Base-by-base conservation (phyloP, 2,113 vertebrate genomes). In the Leucosticte australis region DNA sequence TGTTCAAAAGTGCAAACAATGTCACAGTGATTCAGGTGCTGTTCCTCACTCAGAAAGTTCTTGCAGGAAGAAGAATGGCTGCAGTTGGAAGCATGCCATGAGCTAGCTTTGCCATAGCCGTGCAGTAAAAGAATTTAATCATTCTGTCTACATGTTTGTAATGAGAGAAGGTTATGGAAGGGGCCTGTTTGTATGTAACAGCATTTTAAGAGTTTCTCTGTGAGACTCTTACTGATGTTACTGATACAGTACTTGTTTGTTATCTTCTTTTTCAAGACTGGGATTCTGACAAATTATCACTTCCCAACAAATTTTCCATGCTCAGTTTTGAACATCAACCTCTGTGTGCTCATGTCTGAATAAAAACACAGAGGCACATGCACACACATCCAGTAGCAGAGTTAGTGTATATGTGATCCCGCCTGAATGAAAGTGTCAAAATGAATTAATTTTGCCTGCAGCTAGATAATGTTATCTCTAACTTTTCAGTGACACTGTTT, bases 391-490 rank as follows among this genome's bases (percentile, higher is more conserved):
- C 26, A 85, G 82, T 53, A 92, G 70, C 57, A 77, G 46, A 89
- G 53, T 35, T 44, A 94, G 49, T 10, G 75, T 67, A 42, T 62
- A 56, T 44, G 59, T 44, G 22, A 77, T 92, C 93, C 76, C 76
- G 81, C 46, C 24, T 81, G 83, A 94, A 79, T 50, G 53, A 63
- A 95, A 90, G 77, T 71, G 68, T 92, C 94, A 90, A 84, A 74
- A 93, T 47, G 56, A 92, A 93, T 97, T 93, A 64, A 94, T 93
- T 94, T 92, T 89, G 64, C 69, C 64, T 82, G 52, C 42, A 89
- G 81, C 73, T 84, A 82, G 41, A 63, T 60, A 93, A 92, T 41
- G 44, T 77, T 90, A 77, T 76, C 65, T 82, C 44, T 77, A 68
- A 87, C 68, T 93, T 94, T 92, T 46, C 90, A 82, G 80, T 89